phyloP scores from a whole-genome alignment of 2,888 invertebrate species.

The Crioceris asparagi region DNA sequence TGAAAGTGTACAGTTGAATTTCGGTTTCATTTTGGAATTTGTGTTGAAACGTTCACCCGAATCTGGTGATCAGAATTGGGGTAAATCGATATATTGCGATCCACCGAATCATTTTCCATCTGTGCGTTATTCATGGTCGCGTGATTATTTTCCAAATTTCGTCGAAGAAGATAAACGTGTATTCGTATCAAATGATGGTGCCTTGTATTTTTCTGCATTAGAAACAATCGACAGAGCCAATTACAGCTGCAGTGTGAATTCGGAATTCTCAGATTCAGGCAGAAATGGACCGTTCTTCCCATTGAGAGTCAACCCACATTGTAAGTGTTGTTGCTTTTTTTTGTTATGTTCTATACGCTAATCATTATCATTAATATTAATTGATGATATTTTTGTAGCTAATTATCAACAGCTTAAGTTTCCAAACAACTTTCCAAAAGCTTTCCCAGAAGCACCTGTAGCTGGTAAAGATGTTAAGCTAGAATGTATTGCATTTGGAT shows the following conservation, averaged over 20 bases:
- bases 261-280: constrained; percentile 75
- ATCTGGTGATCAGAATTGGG: constrained; percentile 84
- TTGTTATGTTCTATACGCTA: neutral
- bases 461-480: constrained; percentile 83
- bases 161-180: constrained; percentile 88
- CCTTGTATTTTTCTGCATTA: constrained; percentile 87
- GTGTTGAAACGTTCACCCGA: constrained; percentile 78
- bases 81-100: constrained; percentile 84
- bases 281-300: constrained; percentile 84
- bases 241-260: constrained; percentile 87
- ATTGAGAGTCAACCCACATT: constrained; percentile 70
- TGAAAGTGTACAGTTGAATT: constrained; percentile 76
- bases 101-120: constrained; percentile 85
- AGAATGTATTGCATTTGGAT: constrained; percentile 94
- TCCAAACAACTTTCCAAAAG: constrained; percentile 90
- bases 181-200: constrained; percentile 89
- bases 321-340: constrained; percentile 37
- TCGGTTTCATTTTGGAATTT: constrained; percentile 84
- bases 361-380: neutral
- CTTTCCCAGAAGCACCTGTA: constrained; percentile 85
- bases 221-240: constrained; percentile 83
- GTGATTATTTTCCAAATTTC: constrained; percentile 81
- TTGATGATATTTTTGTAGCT: constrained; percentile 45
- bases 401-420: constrained; percentile 87
- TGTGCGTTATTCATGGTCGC: constrained; percentile 85